A percentile compares a stretch with the other conserved stretches of the same genome.
Evolutionary conservation across 37 sponge, comb jelly and placozoan species (phyloP).

Genomic region (Amphimedon queenslandica): DNA sequence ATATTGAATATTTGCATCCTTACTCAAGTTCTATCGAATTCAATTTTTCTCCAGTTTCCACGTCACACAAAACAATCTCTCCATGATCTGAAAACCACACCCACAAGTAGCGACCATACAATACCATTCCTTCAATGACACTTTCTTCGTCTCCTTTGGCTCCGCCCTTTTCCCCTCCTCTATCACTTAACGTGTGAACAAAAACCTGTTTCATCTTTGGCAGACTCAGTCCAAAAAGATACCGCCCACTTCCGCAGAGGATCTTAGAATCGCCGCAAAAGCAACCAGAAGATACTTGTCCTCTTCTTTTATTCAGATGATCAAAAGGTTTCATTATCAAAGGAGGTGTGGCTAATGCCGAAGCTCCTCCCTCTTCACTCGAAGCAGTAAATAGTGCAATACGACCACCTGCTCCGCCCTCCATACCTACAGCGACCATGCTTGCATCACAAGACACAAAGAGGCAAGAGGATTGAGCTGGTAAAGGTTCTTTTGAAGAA

Average conservation of each 20-base stretch:
- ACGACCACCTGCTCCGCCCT: conserved; percentile 10
- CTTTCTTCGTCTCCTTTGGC: too few species aligned
- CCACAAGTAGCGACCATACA: conserved; percentile 28
- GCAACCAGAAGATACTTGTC: conserved; percentile 23
- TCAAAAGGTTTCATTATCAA: conserved; percentile 7
- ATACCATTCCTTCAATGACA: conserved; percentile 2
- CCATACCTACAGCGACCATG: conserved; percentile 39
- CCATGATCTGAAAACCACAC: conserved; percentile 12
- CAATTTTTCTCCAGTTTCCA: not conserved
- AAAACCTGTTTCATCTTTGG: conserved; percentile 20
- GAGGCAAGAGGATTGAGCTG: not conserved
- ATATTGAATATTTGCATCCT: not conserved
- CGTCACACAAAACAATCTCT: conserved; percentile 17
- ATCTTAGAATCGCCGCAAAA: conserved; percentile 20
- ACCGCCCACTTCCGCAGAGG: conserved; percentile 65
- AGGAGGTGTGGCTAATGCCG: not conserved
- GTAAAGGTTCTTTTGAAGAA: conserved; percentile 16
- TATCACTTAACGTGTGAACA: conserved; percentile 22
- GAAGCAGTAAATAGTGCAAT: conserved; percentile 29
- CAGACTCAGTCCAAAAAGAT: conserved; percentile 33
- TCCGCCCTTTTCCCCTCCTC: not conserved
- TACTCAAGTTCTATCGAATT: conserved; percentile 24
- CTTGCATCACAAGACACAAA: not conserved
- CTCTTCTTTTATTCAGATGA: conserved; percentile 11
- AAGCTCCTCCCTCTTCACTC: not conserved